Conservation (phyloP, 2,888 invertebrate species). For the Mactromeris polynyma region DNA sequence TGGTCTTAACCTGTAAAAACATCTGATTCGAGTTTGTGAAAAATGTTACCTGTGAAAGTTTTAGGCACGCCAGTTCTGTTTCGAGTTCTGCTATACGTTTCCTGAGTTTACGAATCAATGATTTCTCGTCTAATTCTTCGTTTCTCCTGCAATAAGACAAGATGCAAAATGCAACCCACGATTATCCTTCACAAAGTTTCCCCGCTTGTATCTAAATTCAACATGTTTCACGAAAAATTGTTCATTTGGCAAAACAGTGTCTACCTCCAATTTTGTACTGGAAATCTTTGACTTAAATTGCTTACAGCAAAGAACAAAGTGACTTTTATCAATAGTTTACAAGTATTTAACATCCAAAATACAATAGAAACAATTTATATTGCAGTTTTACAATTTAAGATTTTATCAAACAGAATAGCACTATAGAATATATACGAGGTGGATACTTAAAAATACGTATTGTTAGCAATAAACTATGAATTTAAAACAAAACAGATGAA, state of each 20-base stretch:
- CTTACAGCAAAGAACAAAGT: background rate
- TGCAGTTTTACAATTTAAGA: too few relatives aligned
- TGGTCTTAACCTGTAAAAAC: too few relatives aligned
- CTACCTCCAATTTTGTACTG: background rate
- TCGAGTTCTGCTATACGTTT: conserved; percentile 83
- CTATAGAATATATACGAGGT: background rate
- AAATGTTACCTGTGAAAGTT: conserved; percentile 52
- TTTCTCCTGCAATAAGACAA: conserved; percentile 78
- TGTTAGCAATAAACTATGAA: background rate
- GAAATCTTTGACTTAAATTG: background rate
- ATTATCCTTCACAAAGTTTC: background rate
- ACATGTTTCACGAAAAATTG: background rate
- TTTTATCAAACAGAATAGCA: background rate
- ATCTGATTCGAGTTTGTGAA: too few relatives aligned
- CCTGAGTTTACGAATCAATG: conserved; percentile 81
- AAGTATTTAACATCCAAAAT: background rate
- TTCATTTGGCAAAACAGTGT: background rate
- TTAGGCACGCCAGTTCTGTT: conserved; percentile 78
- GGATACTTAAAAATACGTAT: background rate
- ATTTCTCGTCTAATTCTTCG: conserved; percentile 85
- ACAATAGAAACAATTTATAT: background rate
- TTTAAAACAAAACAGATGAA: background rate
- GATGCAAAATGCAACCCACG: background rate
- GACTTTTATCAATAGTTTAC: background rate
- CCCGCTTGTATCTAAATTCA: background rate